Percentiles rank a stretch among this genome's conserved stretches.
phyloP scores from a whole-genome alignment of 2,113 vertebrate genomes.

The Cranoglanis bouderius region DNA sequence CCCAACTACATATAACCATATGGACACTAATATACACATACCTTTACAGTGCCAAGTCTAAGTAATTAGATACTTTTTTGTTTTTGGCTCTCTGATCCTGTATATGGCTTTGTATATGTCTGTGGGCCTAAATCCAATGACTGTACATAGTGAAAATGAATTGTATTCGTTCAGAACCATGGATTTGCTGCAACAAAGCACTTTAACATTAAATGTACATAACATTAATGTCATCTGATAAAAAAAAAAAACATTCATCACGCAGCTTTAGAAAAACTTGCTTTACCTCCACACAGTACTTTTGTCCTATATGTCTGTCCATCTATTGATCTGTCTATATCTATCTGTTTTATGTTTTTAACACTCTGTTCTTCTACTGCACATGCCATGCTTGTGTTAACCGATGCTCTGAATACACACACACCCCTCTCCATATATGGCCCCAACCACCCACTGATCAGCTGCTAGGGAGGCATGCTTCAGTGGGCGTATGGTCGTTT shows the following conservation, averaged over 20 bases:
- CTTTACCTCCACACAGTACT: not conserved
- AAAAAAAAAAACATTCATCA: not conserved
- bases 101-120: not conserved
- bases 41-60: no score
- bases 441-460: conserved; percentile 48
- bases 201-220: not conserved
- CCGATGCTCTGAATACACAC: conserved; percentile 16
- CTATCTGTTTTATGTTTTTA: not conserved
- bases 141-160: not conserved
- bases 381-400: conserved; percentile 14
- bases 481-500: conserved; percentile 16
- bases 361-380: not conserved
- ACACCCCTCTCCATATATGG: conserved; percentile 22
- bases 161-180: not conserved
- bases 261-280: not conserved
- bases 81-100: not conserved
- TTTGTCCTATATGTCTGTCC: not conserved
- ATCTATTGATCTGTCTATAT: not conserved
- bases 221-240: not conserved
- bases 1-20: not conserved
- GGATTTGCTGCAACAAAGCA: not conserved
- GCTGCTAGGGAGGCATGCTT: conserved; percentile 42
- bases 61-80: not conserved
- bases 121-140: not conserved
- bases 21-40: not conserved